Percentiles rank a stretch among this genome's conserved stretches.
These are phyloP conservation scores for Meloidogyne floridensis DNA, from an alignment of 1,140 invertebrate species.

Conservation along the genomic window DNA sequence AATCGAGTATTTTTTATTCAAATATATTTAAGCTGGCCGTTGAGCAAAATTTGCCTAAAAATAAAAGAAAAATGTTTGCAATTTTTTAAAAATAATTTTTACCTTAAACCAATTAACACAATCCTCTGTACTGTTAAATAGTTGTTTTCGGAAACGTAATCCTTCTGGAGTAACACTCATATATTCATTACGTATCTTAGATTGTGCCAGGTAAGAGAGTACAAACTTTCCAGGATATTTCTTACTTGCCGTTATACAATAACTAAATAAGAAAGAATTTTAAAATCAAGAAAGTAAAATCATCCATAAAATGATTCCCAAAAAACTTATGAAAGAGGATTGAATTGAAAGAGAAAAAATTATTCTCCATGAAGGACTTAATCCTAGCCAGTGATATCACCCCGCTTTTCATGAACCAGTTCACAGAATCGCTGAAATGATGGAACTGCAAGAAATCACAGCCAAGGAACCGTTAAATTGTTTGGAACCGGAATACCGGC, in stretches of 20 bases:
- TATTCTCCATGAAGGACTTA: too few species aligned
- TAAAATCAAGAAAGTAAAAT: background rate
- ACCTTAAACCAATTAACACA: constrained; percentile 81
- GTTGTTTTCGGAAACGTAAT: constrained; percentile 83
- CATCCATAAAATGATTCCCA: too few species aligned
- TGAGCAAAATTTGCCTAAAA: constrained; percentile 12
- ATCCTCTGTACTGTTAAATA: constrained; percentile 81
- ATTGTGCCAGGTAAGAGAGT: constrained; percentile 85
- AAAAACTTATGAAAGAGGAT: too few species aligned
- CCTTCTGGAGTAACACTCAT: constrained; percentile 88
- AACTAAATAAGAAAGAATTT: constrained; percentile 47
- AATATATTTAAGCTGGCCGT: background rate
- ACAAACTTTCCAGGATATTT: constrained; percentile 92
- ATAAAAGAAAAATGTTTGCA: background rate
- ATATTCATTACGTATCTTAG: constrained; percentile 83
- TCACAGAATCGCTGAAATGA: too few species aligned
- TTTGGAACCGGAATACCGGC: too few species aligned
- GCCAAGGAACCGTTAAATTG: too few species aligned
- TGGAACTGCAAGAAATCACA: too few species aligned
- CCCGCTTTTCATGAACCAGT: too few species aligned
- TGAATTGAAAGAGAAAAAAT: too few species aligned
- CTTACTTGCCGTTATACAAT: constrained; percentile 67
- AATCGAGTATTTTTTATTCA: background rate
- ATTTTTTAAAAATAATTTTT: constrained; percentile 5
- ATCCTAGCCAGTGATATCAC: too few species aligned